phyloP scores from a whole-genome alignment of 2,113 vertebrate genomes.

The Alethe diademata region DNA sequence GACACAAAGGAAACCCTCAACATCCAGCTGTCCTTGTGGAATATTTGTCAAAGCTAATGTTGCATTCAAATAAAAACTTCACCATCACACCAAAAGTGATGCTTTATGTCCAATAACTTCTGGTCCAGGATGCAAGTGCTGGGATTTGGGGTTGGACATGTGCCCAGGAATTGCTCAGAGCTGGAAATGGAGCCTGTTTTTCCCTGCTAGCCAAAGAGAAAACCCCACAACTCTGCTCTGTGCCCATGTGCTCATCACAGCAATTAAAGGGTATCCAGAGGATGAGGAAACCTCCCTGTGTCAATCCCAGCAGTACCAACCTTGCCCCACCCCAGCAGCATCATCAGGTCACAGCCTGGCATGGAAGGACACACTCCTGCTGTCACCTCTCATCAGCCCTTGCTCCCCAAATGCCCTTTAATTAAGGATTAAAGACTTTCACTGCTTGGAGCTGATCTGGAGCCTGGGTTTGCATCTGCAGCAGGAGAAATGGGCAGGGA shows the following conservation, averaged over 20 bases:
- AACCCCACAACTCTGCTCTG: neutral
- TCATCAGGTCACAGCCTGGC: conserved; percentile 20
- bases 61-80: neutral
- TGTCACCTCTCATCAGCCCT: conserved; percentile 44
- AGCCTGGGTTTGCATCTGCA: neutral
- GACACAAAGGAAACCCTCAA: neutral
- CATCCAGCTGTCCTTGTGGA: neutral
- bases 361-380: conserved; percentile 53
- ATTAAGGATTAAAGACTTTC: conserved; percentile 63
- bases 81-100: neutral
- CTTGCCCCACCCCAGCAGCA: neutral
- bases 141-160: fast-evolving
- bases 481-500: neutral
- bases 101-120: neutral
- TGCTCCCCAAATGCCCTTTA: conserved; percentile 63
- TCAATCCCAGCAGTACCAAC: neutral
- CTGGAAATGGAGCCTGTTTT: neutral
- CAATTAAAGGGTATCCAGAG: conserved; percentile 43
- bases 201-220: neutral
- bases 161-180: neutral
- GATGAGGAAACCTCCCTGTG: conserved; percentile 46
- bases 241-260: neutral
- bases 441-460: neutral
- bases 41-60: neutral
- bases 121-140: neutral